These are phyloP conservation scores for Tridacna gigas DNA, from an alignment of 2,888 invertebrate genomes.

Conservation along the genomic window DNA sequence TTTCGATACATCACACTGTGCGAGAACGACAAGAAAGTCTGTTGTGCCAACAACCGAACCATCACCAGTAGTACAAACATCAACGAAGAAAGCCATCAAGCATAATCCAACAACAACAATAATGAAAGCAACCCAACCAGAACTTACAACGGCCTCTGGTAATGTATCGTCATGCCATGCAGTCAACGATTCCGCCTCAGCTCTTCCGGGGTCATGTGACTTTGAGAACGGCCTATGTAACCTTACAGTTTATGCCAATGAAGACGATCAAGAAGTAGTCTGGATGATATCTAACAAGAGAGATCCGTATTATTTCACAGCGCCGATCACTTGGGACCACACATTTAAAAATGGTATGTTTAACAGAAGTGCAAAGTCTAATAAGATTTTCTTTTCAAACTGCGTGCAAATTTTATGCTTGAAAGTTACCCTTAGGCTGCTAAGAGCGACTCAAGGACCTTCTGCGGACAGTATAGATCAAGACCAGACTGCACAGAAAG, in stretches of 20 bases:
- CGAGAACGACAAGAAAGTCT: neutral
- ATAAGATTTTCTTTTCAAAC: neutral
- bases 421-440: no score
- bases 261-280: neutral
- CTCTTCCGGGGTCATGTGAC: constrained; percentile 47
- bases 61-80: neutral
- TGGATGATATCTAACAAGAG: constrained; percentile 36
- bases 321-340: neutral
- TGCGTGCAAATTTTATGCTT: neutral
- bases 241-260: constrained; percentile 23
- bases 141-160: neutral
- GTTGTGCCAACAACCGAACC: no score
- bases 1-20: constrained; percentile 27
- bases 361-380: neutral
- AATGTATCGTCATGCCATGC: neutral
- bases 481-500: no score
- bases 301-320: neutral
- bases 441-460: no score
- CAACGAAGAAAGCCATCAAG: no score
- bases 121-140: neutral
- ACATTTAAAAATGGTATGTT: constrained; percentile 5
- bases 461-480: no score
- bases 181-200: neutral
- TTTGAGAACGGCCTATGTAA: constrained; percentile 49
- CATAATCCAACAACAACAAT: neutral